Evolutionary conservation across 35 echinoderm and acorn worm genomes (phyloP).

Genomic region (Apostichopus parvimensis): DNA sequence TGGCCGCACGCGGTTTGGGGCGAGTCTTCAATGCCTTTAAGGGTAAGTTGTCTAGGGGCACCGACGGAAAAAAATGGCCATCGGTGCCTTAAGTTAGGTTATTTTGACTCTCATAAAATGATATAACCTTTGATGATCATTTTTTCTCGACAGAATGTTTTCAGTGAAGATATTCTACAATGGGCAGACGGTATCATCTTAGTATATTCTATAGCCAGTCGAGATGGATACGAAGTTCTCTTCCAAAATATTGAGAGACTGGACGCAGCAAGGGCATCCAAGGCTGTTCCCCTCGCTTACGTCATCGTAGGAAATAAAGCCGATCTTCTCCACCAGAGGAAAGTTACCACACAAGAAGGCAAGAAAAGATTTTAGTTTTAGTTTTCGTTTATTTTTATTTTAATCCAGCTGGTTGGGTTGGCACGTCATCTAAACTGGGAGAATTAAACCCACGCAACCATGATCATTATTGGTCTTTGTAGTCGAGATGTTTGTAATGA

Average conservation of each 20-base stretch:
- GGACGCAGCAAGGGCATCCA: conserved; percentile 67
- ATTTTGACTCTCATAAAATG: background rate
- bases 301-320: conserved; percentile 78
- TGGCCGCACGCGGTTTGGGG: too few species aligned
- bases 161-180: conserved; percentile 64
- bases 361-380: background rate
- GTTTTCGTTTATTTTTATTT: background rate
- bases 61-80: too few species aligned
- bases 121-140: background rate
- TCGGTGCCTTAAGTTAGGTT: background rate
- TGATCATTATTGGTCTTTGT: background rate
- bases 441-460: background rate
- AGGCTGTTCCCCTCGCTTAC: conserved; percentile 75
- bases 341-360: conserved; percentile 72
- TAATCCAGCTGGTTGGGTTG: background rate
- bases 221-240: conserved; percentile 58
- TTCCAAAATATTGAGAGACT: conserved; percentile 33
- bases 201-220: conserved; percentile 70
- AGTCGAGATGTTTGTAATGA: background rate
- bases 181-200: conserved; percentile 81
- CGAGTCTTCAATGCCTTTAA: too few species aligned
- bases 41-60: too few species aligned
- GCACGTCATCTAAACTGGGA: background rate
- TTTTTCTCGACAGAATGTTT: conserved; percentile 55
- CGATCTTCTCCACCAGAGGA: conserved; percentile 76